Evolutionary conservation across 2,113 vertebrate species (phyloP).

Genomic region (Guaruba guarouba): DNA sequence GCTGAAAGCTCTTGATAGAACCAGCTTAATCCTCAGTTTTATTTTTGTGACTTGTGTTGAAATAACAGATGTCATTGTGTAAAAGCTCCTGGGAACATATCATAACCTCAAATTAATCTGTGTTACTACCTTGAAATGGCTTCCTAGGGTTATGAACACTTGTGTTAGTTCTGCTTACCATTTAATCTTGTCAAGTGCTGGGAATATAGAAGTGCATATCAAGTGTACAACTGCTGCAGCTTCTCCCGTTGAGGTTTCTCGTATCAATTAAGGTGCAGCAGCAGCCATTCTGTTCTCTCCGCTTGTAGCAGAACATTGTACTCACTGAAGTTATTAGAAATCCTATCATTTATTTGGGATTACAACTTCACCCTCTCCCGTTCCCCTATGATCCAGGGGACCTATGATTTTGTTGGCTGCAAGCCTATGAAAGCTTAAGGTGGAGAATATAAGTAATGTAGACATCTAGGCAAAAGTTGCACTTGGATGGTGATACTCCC

Average conservation of each 20-base stretch:
- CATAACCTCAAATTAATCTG: neutral
- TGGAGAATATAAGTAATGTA: neutral
- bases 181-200: neutral
- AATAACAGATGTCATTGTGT: conserved; percentile 22
- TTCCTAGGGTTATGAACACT: neutral
- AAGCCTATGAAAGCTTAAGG: neutral
- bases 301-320: neutral
- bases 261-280: neutral
- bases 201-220: neutral
- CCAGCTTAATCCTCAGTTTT: neutral
- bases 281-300: neutral
- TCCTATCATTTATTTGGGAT: neutral
- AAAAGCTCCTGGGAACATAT: conserved; percentile 11
- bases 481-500: neutral
- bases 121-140: neutral
- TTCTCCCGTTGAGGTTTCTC: neutral
- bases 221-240: neutral
- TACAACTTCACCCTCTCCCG: neutral
- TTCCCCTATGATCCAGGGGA: neutral
- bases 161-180: neutral
- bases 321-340: neutral
- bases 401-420: neutral
- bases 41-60: neutral
- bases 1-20: conserved; percentile 22
- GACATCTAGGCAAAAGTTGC: neutral